A percentile compares a stretch with the other conserved stretches of the same genome.
phyloP scores from a whole-genome alignment of 2,888 invertebrate genomes.

The Oeneis ivallda region DNA sequence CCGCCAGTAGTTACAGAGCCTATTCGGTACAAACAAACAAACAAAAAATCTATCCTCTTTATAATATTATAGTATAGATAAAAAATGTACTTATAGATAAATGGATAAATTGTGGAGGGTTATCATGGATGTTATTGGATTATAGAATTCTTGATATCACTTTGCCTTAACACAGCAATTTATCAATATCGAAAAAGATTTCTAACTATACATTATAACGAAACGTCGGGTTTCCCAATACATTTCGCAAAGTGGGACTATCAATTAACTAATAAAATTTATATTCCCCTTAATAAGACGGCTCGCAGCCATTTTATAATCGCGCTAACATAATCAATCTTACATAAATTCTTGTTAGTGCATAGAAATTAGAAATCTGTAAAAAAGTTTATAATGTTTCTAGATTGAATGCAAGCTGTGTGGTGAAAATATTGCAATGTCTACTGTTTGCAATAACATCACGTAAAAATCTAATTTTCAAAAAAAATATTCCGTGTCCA shows the following conservation, averaged over 20 bases:
- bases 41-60: too few relatives aligned
- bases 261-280: slow-evolving; percentile 43
- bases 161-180: slow-evolving; percentile 41
- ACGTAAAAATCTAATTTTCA: too few relatives aligned
- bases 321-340: slow-evolving; percentile 40
- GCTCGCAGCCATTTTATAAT: slow-evolving; percentile 39
- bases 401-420: not conserved
- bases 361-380: slow-evolving; percentile 10
- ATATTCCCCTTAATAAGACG: slow-evolving; percentile 40
- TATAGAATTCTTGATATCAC: slow-evolving; percentile 10
- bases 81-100: too few relatives aligned
- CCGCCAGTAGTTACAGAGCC: too few relatives aligned
- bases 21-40: too few relatives aligned
- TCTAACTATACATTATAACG: slow-evolving; percentile 42
- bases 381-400: not conserved
- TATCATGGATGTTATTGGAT: too few relatives aligned
- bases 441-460: too few relatives aligned
- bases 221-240: slow-evolving; percentile 42
- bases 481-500: too few relatives aligned
- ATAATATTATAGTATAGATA: too few relatives aligned
- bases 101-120: too few relatives aligned
- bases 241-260: slow-evolving; percentile 33
- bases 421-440: not conserved
- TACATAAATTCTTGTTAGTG: slow-evolving; percentile 34
- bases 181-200: slow-evolving; percentile 45